Percentiles rank a stretch among this genome's conserved stretches.
phyloP scores from a whole-genome alignment of 2,113 vertebrate species.

The Tauraco erythrolophus region DNA sequence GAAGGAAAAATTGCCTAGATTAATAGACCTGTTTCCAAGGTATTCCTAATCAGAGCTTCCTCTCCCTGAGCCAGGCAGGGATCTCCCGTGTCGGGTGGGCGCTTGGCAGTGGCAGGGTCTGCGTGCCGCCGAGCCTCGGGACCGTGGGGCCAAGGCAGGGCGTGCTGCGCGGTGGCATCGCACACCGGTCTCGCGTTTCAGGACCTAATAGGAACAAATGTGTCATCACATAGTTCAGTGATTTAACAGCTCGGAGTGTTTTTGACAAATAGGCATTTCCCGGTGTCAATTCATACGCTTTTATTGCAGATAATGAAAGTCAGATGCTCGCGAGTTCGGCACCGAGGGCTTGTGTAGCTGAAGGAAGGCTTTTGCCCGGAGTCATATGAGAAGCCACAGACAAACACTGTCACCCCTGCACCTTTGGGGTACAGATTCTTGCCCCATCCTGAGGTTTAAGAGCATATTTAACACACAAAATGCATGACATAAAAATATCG shows the following conservation, averaged over 20 bases:
- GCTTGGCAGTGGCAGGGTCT: background rate
- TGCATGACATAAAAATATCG: background rate
- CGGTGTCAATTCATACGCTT: conserved; percentile 54
- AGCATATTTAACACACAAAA: background rate
- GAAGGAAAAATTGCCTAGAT: background rate
- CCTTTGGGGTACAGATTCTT: background rate
- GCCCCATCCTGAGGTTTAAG: background rate
- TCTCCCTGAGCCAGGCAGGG: background rate
- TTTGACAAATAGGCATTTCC: conserved; percentile 59
- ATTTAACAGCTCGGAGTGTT: conserved; percentile 27
- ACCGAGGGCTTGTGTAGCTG: background rate
- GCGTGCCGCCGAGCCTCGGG: background rate
- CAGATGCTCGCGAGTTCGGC: background rate
- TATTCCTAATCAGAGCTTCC: background rate
- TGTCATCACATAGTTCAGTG: background rate
- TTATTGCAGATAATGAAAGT: conserved; percentile 16
- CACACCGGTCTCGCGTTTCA: background rate
- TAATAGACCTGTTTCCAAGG: background rate
- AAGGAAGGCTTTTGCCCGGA: background rate
- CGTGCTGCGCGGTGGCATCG: background rate
- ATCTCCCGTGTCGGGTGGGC: background rate
- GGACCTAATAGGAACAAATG: conserved; percentile 37
- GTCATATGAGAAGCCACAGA: background rate
- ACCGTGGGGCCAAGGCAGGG: background rate
- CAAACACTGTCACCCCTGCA: background rate